Base-by-base conservation (phyloP, 1,140 invertebrate species). In the Drosophila ironensis region DNA sequence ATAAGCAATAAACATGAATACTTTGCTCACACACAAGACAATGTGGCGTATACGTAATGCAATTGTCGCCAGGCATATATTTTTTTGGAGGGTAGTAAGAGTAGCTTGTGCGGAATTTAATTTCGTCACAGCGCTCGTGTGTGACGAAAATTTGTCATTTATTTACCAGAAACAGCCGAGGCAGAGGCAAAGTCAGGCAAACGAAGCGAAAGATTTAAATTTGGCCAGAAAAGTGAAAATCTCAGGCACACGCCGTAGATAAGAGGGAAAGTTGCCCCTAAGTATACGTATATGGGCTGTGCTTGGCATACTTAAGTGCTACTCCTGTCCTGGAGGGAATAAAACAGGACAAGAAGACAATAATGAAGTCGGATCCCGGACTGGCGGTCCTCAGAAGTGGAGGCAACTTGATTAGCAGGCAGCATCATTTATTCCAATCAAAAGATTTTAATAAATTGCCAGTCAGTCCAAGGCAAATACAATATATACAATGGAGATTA, bases 401-500 rank as follows among this genome's bases (percentile, higher is more conserved):
- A 6, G 51, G 38, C 61, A 69, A 82, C 68, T 82, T 84, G 73
- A 81, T 81, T 81, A 76, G 63, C 41, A 37, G 45, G 40, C 53
- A 70, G 63, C 78, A 84, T 73, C 70, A 82, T 84, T 84, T 84
- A 78, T 82, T 61, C 80, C 70, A 82, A 78, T 78, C 78, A 73
- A 74, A 61, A 78, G 76, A 66, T 72, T 75, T 81, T 71, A 71
- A 72, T 75, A 81, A 84, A 81, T 82, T 71, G 56, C 67, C 60
- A 41, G 59, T 70, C 52, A 69, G 45, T 14, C 30, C 30, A 33
- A 41, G 25, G 35, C 40, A 28, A 38, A 33, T 46, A 47, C 17
- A 51, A 48, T 38, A 67, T 17, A 67, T 25, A 35, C 28, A 63
- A 61, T 48, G 25, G 41, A 64, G 72, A 84, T 84, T 84, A 82